Conservation (phyloP, 2,888 invertebrate genomes). For the Spodoptera picta region DNA sequence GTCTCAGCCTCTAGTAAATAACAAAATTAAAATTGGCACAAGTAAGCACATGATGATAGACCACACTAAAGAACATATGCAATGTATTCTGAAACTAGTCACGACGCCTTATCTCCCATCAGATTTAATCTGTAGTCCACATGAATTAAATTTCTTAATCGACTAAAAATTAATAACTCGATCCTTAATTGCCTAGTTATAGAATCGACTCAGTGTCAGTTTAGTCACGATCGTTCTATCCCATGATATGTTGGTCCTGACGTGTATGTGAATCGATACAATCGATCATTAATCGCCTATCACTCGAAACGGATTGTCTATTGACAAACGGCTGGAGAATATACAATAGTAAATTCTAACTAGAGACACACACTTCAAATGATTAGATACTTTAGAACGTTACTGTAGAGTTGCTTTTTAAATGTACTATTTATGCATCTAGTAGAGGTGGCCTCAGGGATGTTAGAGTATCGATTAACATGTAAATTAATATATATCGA, state of each 20-base stretch:
- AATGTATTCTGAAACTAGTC: constrained; percentile 36
- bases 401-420: constrained; percentile 13
- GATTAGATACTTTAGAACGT: constrained; percentile 45
- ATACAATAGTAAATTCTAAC: constrained; percentile 29
- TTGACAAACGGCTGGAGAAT: constrained; percentile 62
- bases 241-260: constrained; percentile 48
- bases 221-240: constrained; percentile 66
- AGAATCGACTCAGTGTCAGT: constrained; percentile 67
- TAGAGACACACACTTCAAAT: constrained; percentile 18
- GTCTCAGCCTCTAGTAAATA: constrained; percentile 2
- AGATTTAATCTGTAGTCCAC: constrained; percentile 35
- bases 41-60: constrained; percentile 9
- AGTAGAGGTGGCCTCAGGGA: constrained; percentile 45
- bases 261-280: constrained; percentile 61
- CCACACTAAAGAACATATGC: constrained; percentile 11
- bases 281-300: constrained; percentile 68
- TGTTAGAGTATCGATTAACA: constrained; percentile 71
- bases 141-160: constrained; percentile 50
- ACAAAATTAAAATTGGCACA: constrained; percentile 17
- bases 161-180: constrained; percentile 52
- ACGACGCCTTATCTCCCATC: constrained; percentile 37
- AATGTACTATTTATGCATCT: background rate
- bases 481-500: constrained; percentile 73
- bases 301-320: constrained; percentile 63
- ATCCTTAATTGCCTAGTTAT: constrained; percentile 49